phyloP scores from a whole-genome alignment of 2,113 vertebrate genomes.

The Leptodactylus fuscus region DNA sequence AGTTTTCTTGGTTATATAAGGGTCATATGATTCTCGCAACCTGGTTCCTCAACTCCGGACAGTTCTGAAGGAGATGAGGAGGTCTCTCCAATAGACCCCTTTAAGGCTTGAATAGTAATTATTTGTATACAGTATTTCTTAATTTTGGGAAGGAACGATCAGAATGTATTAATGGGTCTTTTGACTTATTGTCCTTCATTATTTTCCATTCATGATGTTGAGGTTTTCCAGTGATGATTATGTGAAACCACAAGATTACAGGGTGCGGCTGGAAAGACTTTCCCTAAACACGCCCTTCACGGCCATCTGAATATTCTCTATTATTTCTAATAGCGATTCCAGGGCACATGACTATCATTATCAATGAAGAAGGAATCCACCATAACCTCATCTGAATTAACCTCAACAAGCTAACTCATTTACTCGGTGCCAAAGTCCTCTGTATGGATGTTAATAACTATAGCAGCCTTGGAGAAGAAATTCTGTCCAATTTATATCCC shows the following conservation, averaged over 20 bases:
- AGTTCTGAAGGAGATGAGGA: too few relatives aligned
- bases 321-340: conserved; percentile 18
- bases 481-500: not conserved
- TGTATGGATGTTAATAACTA: not conserved
- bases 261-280: not conserved
- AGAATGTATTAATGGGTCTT: not conserved
- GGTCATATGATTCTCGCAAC: too few relatives aligned
- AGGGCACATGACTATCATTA: not conserved
- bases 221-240: conserved; percentile 23
- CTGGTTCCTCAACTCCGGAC: too few relatives aligned
- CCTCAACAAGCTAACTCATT: not conserved
- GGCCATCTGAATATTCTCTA: conserved; percentile 27
- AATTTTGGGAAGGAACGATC: not conserved
- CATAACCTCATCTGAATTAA: not conserved
- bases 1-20: too few relatives aligned
- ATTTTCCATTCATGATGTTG: not conserved
- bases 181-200: not conserved
- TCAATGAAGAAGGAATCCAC: not conserved
- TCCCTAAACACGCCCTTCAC: not conserved
- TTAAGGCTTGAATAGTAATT: too few relatives aligned
- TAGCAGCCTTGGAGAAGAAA: too few relatives aligned
- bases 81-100: too few relatives aligned
- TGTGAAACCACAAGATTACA: conserved; percentile 6
- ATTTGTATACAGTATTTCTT: not conserved
- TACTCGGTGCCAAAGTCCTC: not conserved